Evolutionary conservation across 2,888 invertebrate genomes (phyloP).

Genomic region (Sesia bembeciformis): DNA sequence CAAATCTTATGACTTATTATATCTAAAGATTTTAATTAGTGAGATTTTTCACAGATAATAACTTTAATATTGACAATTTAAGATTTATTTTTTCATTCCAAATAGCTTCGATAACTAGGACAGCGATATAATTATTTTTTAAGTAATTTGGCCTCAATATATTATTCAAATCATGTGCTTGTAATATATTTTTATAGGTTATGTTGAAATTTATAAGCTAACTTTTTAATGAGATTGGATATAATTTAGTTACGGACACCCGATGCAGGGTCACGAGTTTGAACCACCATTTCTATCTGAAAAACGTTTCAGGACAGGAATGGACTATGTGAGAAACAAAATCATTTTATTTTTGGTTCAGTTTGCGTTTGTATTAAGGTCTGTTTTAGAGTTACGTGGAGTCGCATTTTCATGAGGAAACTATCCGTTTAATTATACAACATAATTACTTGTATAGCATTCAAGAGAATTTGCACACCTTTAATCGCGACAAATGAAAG

Average conservation of each 20-base stretch:
- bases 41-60: constrained; percentile 39
- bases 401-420: no score
- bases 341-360: no score
- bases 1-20: constrained; percentile 47
- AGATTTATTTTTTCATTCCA: constrained; percentile 21
- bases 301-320: no score
- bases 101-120: constrained; percentile 1
- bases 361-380: no score
- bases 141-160: constrained; percentile 1
- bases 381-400: no score
- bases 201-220: constrained; percentile 10
- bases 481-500: no score
- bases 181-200: constrained; percentile 11
- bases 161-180: constrained; percentile 6
- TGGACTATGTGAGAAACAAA: no score
- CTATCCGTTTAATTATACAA: no score
- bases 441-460: no score
- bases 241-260: not conserved
- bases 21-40: constrained; percentile 26
- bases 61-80: constrained; percentile 22
- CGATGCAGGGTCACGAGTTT: not conserved
- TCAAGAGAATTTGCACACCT: no score
- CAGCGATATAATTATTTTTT: constrained; percentile 1
- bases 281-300: not conserved
- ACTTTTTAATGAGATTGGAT: constrained; percentile 3